Evolutionary conservation across 1,140 invertebrate species (phyloP).

Genomic region (Callitettix versicolor): DNA sequence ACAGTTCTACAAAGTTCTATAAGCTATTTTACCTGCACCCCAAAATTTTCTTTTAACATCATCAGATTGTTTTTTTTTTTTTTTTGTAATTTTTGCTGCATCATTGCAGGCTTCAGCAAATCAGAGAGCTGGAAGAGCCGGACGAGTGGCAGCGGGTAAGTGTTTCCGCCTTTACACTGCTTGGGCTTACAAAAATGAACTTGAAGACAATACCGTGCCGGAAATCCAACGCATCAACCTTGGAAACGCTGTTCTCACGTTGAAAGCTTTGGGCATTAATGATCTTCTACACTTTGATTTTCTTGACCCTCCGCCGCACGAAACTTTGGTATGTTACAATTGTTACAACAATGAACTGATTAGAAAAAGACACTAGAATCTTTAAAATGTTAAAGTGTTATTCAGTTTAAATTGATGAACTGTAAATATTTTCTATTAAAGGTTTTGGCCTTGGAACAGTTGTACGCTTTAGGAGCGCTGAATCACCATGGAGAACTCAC

Average conservation of each 20-base stretch:
- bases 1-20: too few species aligned
- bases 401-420: too few species aligned
- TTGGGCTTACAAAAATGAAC: slow-evolving; percentile 95
- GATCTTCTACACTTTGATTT: slow-evolving; percentile 98
- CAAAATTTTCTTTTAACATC: too few species aligned
- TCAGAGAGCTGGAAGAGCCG: slow-evolving; percentile 85
- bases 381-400: too few species aligned
- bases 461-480: slow-evolving; percentile 94
- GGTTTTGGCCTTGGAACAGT: slow-evolving; percentile 83
- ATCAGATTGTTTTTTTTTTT: too few species aligned
- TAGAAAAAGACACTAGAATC: too few species aligned
- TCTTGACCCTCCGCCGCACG: slow-evolving; percentile 94
- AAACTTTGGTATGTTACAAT: slow-evolving; percentile 63
- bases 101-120: slow-evolving; percentile 67
- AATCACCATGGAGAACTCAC: slow-evolving; percentile 97
- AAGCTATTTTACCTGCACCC: too few species aligned
- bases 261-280: slow-evolving; percentile 95
- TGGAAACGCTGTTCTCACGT: slow-evolving; percentile 90
- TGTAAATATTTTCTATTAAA: too few species aligned
- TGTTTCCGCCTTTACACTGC: slow-evolving; percentile 95
- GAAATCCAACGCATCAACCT: slow-evolving; percentile 98
- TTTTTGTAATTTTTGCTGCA: too few species aligned
- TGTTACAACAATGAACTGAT: too few species aligned
- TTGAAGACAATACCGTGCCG: slow-evolving; percentile 95
- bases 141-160: slow-evolving; percentile 88